Evolutionary conservation across 2,888 invertebrate species (phyloP), one percentile per base, ranked within the genome.

Genomic region (Ceramica pisi): DNA sequence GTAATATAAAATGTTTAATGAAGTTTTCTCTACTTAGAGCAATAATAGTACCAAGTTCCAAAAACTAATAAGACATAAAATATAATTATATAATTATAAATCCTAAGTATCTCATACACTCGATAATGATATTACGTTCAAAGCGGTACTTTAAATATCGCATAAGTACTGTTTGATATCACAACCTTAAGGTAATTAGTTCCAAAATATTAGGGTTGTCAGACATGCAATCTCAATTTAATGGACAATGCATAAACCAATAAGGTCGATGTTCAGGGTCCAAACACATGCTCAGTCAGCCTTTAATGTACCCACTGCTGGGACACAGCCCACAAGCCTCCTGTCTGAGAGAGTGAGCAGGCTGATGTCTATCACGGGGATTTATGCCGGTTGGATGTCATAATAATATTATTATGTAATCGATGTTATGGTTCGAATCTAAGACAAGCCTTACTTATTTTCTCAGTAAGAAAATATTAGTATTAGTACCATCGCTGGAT

Each of bases 121-220:
- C 10, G 50, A 51, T 53, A 48, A 41, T 16, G 10, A 51, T 57
- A 57, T 46, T 53, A 1, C 23, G 55, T 41, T 59, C 19, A 56
- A 78, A 63, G 50, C 19, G 19, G 46, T 71, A 67, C 26, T 19
- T 10, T 51, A 23, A 46, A 53, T 59, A 75, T 77, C 69, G 78
- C 75, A 6, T 84, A 83, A 67, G 77, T 81, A 85, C 73, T 35
- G 76, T 70, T 77, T 66, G 56, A 55, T 72, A 73, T 85, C 84
- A 84, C 84, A 84, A 84, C 84, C 84, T 63, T 79, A 74, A 19
- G 61, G 70, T 61, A 71, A 60, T 66, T 55, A 55, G 7, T 70
- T 67, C 66, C 46, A 61, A 57, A 31, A 57, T 23, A 41, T 66
- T 60, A 46, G 12, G 55, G n/a, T 26, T 48, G 44, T 75, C 57